Evolutionary conservation across 2,113 vertebrate species (phyloP).

Genomic region (Ophthalmolycus amberensis): DNA sequence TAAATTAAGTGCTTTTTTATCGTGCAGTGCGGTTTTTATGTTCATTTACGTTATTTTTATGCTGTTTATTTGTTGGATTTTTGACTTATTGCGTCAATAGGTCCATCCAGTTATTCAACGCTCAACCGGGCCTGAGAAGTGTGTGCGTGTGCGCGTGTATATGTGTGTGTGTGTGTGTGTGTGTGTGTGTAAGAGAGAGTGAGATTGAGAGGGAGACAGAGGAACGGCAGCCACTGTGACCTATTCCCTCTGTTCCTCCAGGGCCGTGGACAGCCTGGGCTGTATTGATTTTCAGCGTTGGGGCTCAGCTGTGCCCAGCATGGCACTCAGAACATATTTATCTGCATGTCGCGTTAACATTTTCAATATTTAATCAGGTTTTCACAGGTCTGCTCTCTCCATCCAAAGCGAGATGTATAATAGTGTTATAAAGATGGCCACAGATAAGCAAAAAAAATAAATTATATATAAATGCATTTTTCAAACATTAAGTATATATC

Average conservation of each 20-base stretch:
- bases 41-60: conserved; percentile 8
- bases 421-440: not conserved
- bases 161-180: conserved; percentile 7
- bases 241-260: conserved; percentile 77
- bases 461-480: not conserved
- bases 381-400: conserved; percentile 48
- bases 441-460: conserved; percentile 19
- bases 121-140: conserved; percentile 37
- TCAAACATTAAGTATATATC: not conserved
- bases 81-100: not conserved
- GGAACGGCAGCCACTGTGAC: conserved; percentile 64
- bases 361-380: conserved; percentile 81
- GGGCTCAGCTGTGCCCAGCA: conserved; percentile 79
- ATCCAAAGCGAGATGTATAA: conserved; percentile 33
- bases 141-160: conserved; percentile 24
- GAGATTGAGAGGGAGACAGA: conserved; percentile 6
- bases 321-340: conserved; percentile 80
- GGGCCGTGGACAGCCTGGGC: conserved; percentile 67
- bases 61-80: not conserved
- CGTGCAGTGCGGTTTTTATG: not conserved
- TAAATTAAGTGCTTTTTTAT: not conserved
- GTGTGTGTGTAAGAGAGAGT: not conserved
- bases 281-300: conserved; percentile 75
- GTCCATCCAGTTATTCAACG: conserved; percentile 27
- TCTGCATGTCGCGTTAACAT: conserved; percentile 76